A percentile compares a stretch with the other conserved stretches of the same genome.
These are phyloP conservation scores for Syngnathoides biaculeatus DNA, from an alignment of 2,113 vertebrate genomes.

Conservation along the genomic window DNA sequence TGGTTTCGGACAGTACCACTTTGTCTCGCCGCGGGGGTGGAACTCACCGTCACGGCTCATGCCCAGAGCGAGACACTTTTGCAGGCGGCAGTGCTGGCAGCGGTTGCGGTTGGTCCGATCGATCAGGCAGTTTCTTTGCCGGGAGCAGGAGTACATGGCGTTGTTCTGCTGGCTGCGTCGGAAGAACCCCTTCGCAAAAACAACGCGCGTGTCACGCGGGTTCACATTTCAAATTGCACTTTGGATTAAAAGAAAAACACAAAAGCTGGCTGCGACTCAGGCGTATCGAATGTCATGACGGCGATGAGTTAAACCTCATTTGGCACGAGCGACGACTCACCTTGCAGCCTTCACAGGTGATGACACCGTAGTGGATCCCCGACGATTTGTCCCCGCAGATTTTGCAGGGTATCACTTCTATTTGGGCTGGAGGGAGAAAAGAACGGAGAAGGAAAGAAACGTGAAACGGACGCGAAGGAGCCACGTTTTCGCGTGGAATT, in stretches of 20 bases:
- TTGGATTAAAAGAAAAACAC: not conserved
- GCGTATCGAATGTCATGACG: not conserved
- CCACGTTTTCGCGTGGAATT: not conserved
- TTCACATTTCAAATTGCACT: not conserved
- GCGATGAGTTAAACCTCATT: not conserved
- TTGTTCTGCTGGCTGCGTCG: constrained; percentile 91
- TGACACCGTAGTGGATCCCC: constrained; percentile 90
- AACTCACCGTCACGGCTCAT: constrained; percentile 90
- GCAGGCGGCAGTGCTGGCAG: constrained; percentile 89
- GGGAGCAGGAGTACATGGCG: constrained; percentile 88
- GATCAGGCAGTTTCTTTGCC: constrained; percentile 87
- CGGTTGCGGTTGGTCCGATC: constrained; percentile 92
- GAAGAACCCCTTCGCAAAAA: constrained; percentile 80
- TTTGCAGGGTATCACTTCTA: constrained; percentile 91
- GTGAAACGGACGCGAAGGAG: not conserved
- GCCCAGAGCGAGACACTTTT: constrained; percentile 87
- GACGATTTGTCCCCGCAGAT: constrained; percentile 93
- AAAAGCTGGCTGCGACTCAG: not conserved
- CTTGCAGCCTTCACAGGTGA: constrained; percentile 83
- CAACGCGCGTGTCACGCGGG: not conserved
- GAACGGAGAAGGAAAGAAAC: not conserved
- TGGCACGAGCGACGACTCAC: constrained; percentile 47
- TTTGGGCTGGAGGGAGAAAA: constrained; percentile 78
- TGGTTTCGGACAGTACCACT: not conserved
- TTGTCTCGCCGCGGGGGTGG: constrained; percentile 9